A percentile compares a stretch with the other conserved stretches of the same genome.
Conservation (phyloP, 2,888 invertebrate species). For the Carabus problematicus region DNA sequence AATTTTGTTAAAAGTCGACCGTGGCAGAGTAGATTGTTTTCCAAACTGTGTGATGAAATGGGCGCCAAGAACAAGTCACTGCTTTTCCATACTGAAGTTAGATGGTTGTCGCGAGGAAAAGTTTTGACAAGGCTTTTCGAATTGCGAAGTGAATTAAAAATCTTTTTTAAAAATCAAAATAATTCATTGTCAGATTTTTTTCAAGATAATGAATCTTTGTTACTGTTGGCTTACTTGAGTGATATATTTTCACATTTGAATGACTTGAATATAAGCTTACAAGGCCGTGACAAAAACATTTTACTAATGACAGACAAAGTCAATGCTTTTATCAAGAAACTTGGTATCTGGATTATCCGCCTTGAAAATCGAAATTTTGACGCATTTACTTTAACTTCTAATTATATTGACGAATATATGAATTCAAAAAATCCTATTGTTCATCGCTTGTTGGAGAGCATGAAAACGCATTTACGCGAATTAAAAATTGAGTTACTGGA, state of each 20-base stretch:
- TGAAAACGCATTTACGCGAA: not conserved
- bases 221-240: not conserved
- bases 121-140: conserved; percentile 20
- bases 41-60: conserved; percentile 44
- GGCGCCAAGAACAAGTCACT: conserved; percentile 41
- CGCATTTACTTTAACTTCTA: not conserved
- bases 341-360: not conserved
- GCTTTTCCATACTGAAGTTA: conserved; percentile 43
- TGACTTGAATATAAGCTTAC: not conserved
- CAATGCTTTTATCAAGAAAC: not conserved
- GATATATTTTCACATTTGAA: conserved; percentile 11
- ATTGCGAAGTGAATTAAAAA: conserved; percentile 4
- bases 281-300: not conserved
- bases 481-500: not conserved
- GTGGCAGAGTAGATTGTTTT: conserved; percentile 44
- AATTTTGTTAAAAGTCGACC: conserved; percentile 44
- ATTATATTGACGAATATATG: not conserved
- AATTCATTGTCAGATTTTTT: no score
- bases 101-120: conserved; percentile 32
- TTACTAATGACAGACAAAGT: not conserved
- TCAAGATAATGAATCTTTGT: not conserved
- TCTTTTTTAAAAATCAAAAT: conserved; percentile 3
- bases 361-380: not conserved
- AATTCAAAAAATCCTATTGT: conserved; percentile 1
- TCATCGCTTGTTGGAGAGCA: no score